phyloP scores from a whole-genome alignment of 2,888 invertebrate genomes.

The Synanthedon vespiformis region DNA sequence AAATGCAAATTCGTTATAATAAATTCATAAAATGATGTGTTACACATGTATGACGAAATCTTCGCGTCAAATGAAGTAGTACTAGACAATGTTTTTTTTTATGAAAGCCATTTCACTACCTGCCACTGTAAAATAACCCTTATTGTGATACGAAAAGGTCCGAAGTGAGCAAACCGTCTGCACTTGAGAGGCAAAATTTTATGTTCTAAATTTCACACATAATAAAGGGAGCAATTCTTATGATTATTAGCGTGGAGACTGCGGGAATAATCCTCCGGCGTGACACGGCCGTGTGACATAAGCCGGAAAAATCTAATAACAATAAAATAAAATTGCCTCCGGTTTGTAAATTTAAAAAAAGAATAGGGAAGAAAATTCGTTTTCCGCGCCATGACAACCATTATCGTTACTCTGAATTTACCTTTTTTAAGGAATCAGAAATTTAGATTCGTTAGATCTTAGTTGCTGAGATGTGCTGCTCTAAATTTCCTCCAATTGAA shows the following conservation, averaged over 20 bases:
- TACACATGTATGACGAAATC: constrained; percentile 48
- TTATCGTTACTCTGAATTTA: constrained; percentile 65
- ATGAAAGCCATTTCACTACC: constrained; percentile 24
- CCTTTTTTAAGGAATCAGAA: constrained; percentile 39
- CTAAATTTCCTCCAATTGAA: constrained; percentile 2
- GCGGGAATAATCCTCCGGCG: constrained; percentile 64
- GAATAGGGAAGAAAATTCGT: constrained; percentile 63
- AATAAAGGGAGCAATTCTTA: constrained; percentile 69
- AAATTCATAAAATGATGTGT: constrained; percentile 56
- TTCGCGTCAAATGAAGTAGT: constrained; percentile 41
- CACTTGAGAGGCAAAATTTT: constrained; percentile 27
- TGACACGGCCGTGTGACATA: constrained; percentile 64
- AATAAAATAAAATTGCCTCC: constrained; percentile 69
- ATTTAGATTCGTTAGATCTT: constrained; percentile 13
- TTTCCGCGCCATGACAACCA: constrained; percentile 58
- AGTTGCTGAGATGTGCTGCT: constrained; percentile 7
- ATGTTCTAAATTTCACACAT: constrained; percentile 66
- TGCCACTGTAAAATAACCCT: constrained; percentile 25
- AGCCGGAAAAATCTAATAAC: constrained; percentile 71
- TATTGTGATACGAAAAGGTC: constrained; percentile 22
- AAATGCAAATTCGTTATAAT: constrained; percentile 49
- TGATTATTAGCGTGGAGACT: constrained; percentile 68
- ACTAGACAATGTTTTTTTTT: constrained; percentile 39
- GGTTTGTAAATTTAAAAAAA: constrained; percentile 65
- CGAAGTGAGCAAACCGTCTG: constrained; percentile 13